Base-by-base conservation (phyloP, 2,888 invertebrate genomes). In the Trimorus sp. region DNA sequence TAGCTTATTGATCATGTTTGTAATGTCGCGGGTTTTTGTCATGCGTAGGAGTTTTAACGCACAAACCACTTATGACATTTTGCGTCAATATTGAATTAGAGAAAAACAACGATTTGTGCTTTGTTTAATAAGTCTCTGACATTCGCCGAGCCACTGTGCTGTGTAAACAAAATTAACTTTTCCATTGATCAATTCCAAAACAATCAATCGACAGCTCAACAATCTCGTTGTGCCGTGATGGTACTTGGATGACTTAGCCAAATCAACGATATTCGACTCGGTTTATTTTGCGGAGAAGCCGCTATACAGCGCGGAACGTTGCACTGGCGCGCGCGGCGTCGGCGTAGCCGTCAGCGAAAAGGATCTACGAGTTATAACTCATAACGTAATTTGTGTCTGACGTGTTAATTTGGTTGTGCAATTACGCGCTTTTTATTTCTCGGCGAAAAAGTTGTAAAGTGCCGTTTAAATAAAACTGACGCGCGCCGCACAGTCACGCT, bases 321-420 rank as follows among this genome's bases (percentile, higher is more conserved):
- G 40, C 48, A 74, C 74, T 16, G 26, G 53, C 45, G 26, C 45
- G 38, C 56, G 26, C 26, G 26, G 26, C 26, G 26, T 26, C 56
- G 36, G 40, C 26, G 37, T 56, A 14, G 14, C 73, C 49, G 69
- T 65, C 63, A 56, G 78, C 71, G 60, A 65, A 71, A 71, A 78
- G 65, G 51, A 66, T 71, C 66, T 71, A 54, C 65, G 59, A 54
- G 71, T 66, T 59, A 71, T 78, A 78, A 78, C 66, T 78, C 78
- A 78, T 71, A 71, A 71, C 53, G 71, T 78, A 78, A 78, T 71
- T 78, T 78, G 78, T 71, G 71, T 71, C 78, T 78, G 78, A 78
- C 78, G 71, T 78, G 78, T 71, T 78, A 78, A 78, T 78, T 78
- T 71, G 16, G 66, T 78, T 78, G 65, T 49, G 53, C 63, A 78